Evolutionary conservation across 2,797 vertebrate species (phyloP).

Genomic region (Sphaeramia orbicularis): DNA sequence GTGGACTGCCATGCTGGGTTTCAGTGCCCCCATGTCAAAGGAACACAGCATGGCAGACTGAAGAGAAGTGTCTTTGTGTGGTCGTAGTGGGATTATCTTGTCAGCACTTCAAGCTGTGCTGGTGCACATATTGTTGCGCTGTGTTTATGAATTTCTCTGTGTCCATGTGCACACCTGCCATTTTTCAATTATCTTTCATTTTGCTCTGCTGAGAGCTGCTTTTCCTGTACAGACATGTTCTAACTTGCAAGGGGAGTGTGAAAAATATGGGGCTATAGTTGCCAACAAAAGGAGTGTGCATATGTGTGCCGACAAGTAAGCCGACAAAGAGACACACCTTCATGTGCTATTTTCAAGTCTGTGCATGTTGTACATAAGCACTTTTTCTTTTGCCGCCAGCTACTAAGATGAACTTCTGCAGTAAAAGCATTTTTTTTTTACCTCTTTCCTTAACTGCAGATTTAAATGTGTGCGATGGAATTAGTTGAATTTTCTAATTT

Average conservation of each 20-base stretch:
- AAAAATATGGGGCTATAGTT: constrained; percentile 36
- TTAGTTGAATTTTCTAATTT: constrained; percentile 33
- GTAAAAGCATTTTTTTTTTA: constrained; percentile 9
- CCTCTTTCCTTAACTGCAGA: constrained; percentile 8
- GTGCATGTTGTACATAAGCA: constrained; percentile 30
- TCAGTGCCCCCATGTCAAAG: constrained; percentile 64
- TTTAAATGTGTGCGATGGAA: not conserved
- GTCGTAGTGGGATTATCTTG: constrained; percentile 71
- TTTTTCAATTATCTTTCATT: constrained; percentile 80
- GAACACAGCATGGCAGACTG: constrained; percentile 52
- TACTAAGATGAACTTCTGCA: constrained; percentile 18
- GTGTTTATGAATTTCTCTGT: constrained; percentile 26
- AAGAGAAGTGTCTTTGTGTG: constrained; percentile 64
- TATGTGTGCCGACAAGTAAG: constrained; percentile 44
- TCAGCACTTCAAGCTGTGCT: constrained; percentile 76
- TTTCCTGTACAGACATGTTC: constrained; percentile 65
- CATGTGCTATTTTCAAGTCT: constrained; percentile 49
- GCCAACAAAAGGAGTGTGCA: constrained; percentile 37
- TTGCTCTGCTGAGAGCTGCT: constrained; percentile 66
- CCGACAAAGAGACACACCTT: constrained; percentile 49
- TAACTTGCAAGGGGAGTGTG: constrained; percentile 41
- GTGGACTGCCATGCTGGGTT: constrained; percentile 52
- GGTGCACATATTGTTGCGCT: constrained; percentile 28
- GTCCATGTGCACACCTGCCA: constrained; percentile 61
- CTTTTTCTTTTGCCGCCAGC: constrained; percentile 22